phyloP scores from a whole-genome alignment of 2,888 invertebrate species.

The Lasius platythorax region DNA sequence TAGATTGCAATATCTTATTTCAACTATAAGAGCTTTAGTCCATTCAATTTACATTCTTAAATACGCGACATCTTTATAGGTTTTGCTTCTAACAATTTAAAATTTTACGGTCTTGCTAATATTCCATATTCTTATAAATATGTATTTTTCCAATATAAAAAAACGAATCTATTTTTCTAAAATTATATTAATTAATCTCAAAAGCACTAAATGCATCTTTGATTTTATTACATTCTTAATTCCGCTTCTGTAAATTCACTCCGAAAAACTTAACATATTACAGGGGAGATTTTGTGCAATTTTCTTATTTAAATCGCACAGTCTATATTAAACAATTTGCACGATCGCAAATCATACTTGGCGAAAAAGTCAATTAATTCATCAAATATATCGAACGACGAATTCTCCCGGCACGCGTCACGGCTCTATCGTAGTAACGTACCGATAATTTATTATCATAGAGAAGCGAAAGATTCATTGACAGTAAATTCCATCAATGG shows the following conservation, averaged over 20 bases:
- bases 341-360: background rate
- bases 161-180: background rate
- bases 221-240: background rate
- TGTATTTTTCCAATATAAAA: background rate
- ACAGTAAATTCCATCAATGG: slow-evolving; percentile 38
- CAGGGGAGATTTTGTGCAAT: background rate
- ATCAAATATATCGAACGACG: background rate
- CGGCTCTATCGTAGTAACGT: background rate
- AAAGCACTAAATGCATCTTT: background rate
- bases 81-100: background rate
- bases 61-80: background rate
- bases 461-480: slow-evolving; percentile 54
- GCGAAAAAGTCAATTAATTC: background rate
- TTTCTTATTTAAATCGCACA: background rate
- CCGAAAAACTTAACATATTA: background rate
- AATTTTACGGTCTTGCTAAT: background rate
- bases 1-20: background rate
- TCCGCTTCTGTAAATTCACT: background rate
- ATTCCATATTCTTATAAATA: background rate
- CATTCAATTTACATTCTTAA: background rate
- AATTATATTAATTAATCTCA: background rate
- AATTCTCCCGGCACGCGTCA: background rate
- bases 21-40: background rate
- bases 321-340: background rate
- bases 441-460: slow-evolving; percentile 12